Evolutionary conservation across 2,888 invertebrate species (phyloP), one percentile per base, ranked within the genome.

Genomic region (Drosophila mulleri): DNA sequence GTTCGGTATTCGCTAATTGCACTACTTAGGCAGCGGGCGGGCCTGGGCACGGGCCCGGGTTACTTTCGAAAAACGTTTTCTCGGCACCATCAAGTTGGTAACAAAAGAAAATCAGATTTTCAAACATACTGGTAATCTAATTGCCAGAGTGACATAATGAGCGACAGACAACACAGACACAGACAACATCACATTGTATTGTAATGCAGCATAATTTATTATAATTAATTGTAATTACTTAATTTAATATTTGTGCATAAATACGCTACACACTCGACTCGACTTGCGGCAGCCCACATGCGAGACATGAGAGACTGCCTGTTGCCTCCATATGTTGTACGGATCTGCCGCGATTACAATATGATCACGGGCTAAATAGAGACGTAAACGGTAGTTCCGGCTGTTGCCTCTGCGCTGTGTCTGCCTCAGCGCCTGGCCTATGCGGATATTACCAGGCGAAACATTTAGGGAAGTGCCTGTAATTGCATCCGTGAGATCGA

Each of bases 11-110:
- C 65, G 74, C 74, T 83, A 83, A 82, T 82, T 82, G 84, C 82
- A 75, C 78, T 83, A 80, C 66, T 80, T 82, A 72, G 82, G 60
- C 82, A 78, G 78, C 83, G 80, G 82, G 80, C 81, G 78, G 80
- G 72, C 69, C 75, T 56, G 67, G 44, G 29, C 29, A 2, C 81
- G 78, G 80, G 63, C 69, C 72, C 59, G 72, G 48, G 63, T 66
- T 56, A 83, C 82, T 82, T 82, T 82, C 82, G 67, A 75, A 64
- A 61, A 57, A 45, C 48, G 50, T 69, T 73, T 69, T 61, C 70
- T 74, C 60, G 74, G 29, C 61, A 39, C 47, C 56, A 41, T 52
- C 20, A 56, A 18, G 48, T 59, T 53, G 69, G 16, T n/a, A 69
- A 75, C 74, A 75, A 75, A 61, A 66, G 70, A 74, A 74, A 74